A percentile compares a stretch with the other conserved stretches of the same genome.
These are phyloP conservation scores for Diaphora mendica DNA, from an alignment of 2,888 invertebrate species.

Conservation along the genomic window DNA sequence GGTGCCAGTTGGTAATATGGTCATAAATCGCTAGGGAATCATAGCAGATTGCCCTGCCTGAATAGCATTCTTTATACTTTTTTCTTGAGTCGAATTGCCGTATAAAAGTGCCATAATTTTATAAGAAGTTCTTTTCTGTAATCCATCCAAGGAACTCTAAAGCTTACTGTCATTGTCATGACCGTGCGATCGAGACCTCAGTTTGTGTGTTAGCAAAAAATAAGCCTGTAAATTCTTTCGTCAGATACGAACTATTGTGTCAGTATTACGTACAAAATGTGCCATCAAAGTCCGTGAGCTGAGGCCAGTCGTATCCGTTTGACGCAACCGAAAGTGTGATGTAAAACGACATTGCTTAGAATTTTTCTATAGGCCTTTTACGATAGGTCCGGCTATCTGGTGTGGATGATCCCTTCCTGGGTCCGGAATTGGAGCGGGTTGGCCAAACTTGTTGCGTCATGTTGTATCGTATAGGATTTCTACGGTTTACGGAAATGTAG, in stretches of 20 bases:
- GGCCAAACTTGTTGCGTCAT: neutral
- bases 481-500: too few relatives aligned
- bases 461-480: too few relatives aligned
- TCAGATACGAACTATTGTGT: slow-evolving; percentile 18
- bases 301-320: slow-evolving; percentile 48
- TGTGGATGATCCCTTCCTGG: neutral
- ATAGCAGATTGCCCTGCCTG: neutral
- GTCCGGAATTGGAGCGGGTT: neutral
- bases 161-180: slow-evolving; percentile 17
- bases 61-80: neutral
- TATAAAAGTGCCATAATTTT: neutral
- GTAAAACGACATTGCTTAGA: slow-evolving; percentile 26
- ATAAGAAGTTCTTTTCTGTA: neutral
- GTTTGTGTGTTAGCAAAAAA: neutral
- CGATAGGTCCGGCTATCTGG: slow-evolving; percentile 16
- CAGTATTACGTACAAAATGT: slow-evolving; percentile 30
- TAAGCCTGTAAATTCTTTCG: slow-evolving; percentile 9
- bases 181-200: slow-evolving; percentile 6
- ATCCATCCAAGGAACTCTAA: neutral
- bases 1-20: too few relatives aligned
- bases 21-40: too few relatives aligned
- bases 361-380: slow-evolving; percentile 23
- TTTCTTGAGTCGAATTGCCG: neutral
- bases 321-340: slow-evolving; percentile 38
- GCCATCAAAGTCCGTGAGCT: slow-evolving; percentile 38